Conservation (phyloP, 2,797 vertebrate genomes). For the Eulemur coronatus region DNA sequence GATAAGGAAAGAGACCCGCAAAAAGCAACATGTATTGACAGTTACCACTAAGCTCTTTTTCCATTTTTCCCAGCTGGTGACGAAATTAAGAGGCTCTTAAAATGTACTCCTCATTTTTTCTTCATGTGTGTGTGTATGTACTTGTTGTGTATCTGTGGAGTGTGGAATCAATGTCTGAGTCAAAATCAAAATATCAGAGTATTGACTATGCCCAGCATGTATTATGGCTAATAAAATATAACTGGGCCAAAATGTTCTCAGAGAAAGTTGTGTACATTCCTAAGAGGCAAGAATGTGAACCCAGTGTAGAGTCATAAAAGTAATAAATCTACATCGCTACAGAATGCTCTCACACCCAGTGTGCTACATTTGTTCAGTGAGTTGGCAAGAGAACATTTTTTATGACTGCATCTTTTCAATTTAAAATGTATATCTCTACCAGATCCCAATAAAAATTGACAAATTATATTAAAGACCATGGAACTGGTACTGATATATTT, state of each 20-base stretch:
- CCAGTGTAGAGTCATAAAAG: not conserved
- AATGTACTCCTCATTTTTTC: constrained; percentile 73
- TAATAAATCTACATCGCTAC: constrained; percentile 53
- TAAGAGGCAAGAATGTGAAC: constrained; percentile 10
- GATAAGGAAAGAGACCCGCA: constrained; percentile 80
- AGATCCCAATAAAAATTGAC: constrained; percentile 43
- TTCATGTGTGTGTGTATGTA: not conserved
- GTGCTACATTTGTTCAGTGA: not conserved
- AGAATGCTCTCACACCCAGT: not conserved
- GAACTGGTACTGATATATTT: constrained; percentile 25
- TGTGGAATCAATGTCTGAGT: constrained; percentile 70
- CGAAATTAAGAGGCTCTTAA: constrained; percentile 78
- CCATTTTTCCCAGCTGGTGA: constrained; percentile 73
- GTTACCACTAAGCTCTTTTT: constrained; percentile 71
- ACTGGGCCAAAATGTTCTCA: constrained; percentile 26
- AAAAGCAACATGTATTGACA: constrained; percentile 82
- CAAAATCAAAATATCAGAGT: constrained; percentile 77
- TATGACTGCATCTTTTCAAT: constrained; percentile 18
- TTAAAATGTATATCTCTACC: constrained; percentile 11
- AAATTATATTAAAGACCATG: constrained; percentile 37
- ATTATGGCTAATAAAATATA: constrained; percentile 48
- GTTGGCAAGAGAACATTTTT: constrained; percentile 44
- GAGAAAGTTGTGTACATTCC: constrained; percentile 44
- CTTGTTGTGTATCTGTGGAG: not conserved
- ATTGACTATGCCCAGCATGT: constrained; percentile 58